These are phyloP conservation scores for Strigops habroptila DNA, from an alignment of 2,113 vertebrate genomes.

Conservation along the genomic window DNA sequence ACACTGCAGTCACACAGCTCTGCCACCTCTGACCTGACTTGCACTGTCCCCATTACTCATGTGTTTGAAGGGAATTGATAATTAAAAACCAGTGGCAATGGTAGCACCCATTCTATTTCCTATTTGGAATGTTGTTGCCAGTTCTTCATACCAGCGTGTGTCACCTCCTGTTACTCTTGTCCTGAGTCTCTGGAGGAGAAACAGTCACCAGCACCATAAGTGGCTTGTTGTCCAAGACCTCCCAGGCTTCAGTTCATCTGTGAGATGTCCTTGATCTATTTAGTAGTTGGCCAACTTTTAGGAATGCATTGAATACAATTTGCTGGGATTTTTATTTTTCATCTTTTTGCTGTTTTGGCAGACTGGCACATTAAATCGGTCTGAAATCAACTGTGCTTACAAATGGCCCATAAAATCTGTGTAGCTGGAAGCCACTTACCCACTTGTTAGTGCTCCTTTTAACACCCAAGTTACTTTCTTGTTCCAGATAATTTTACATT, in stretches of 20 bases:
- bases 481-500: slow-evolving; percentile 20
- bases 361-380: slow-evolving; percentile 18
- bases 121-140: neutral
- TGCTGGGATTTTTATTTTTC: neutral
- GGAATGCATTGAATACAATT: neutral
- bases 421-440: slow-evolving; percentile 21
- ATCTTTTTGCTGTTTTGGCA: neutral
- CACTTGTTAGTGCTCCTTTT: slow-evolving; percentile 30
- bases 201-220: neutral
- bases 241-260: neutral
- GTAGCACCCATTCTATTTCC: neutral
- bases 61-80: neutral
- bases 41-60: accelerated
- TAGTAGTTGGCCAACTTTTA: neutral
- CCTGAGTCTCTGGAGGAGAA: neutral
- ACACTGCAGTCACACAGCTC: accelerated
- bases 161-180: neutral
- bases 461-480: slow-evolving; percentile 16
- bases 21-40: neutral
- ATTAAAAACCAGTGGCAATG: neutral
- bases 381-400: slow-evolving; percentile 25
- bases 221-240: neutral
- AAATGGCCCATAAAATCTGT: slow-evolving; percentile 21
- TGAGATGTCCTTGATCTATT: neutral
- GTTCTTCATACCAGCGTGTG: accelerated